Conservation (phyloP, 2,888 invertebrate genomes). For the Archips crataeganus region DNA sequence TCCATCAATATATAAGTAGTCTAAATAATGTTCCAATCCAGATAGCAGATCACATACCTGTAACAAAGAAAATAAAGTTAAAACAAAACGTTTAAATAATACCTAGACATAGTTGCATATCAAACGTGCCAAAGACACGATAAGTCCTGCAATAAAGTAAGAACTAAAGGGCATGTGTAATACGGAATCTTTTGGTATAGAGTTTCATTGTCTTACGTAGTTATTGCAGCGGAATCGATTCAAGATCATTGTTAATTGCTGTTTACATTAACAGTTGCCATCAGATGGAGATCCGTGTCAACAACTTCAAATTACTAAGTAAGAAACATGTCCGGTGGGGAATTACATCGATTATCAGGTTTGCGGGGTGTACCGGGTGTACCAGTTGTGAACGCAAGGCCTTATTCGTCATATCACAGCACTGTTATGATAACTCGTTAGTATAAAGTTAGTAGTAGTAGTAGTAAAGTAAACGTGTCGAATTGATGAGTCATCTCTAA, state of each 20-base stretch:
- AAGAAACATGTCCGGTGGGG: slow-evolving; percentile 2
- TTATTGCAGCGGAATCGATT: background rate
- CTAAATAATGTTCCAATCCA: slow-evolving; percentile 42
- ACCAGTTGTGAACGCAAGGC: background rate
- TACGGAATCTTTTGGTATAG: background rate
- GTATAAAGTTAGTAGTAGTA: too few relatives aligned
- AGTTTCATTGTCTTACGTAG: background rate
- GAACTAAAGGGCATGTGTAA: background rate
- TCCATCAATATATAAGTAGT: background rate
- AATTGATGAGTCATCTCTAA: background rate
- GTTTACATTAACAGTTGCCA: background rate
- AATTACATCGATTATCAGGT: background rate
- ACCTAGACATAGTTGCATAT: slow-evolving; percentile 14
- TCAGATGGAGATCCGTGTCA: slow-evolving; percentile 11
- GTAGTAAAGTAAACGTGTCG: background rate
- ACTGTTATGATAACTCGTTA: background rate
- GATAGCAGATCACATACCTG: slow-evolving; percentile 50
- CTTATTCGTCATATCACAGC: slow-evolving; percentile 6
- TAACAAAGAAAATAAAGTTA: slow-evolving; percentile 42
- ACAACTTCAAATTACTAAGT: slow-evolving; percentile 1
- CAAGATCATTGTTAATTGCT: background rate
- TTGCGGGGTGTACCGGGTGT: background rate
- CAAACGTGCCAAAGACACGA: background rate
- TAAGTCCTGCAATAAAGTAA: background rate
- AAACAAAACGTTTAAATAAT: slow-evolving; percentile 1